These are phyloP conservation scores for Molossus alvarezi DNA, from an alignment of 2,797 vertebrate species.

Conservation along the genomic window DNA sequence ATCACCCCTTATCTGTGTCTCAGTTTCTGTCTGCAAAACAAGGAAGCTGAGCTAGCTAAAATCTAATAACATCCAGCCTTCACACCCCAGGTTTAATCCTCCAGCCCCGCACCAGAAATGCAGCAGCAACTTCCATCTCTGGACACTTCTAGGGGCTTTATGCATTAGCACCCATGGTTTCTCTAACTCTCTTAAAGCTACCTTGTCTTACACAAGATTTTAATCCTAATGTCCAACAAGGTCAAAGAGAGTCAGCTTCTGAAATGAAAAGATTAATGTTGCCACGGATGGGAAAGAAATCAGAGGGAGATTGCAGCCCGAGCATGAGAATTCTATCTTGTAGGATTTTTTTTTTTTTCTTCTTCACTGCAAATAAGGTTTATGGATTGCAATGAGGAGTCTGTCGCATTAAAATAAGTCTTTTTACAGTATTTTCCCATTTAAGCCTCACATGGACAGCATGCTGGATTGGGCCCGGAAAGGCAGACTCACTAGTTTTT, in stretches of 20 bases:
- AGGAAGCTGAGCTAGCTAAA: slow-evolving; percentile 29
- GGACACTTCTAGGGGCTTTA: slow-evolving; percentile 6
- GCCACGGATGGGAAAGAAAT: slow-evolving; percentile 84
- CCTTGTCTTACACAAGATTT: slow-evolving; percentile 86
- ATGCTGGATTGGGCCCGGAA: slow-evolving; percentile 86
- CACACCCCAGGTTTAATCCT: background rate
- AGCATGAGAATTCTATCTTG: slow-evolving; percentile 89
- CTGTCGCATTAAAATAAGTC: slow-evolving; percentile 86
- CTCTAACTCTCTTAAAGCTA: slow-evolving; percentile 78
- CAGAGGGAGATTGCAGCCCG: slow-evolving; percentile 82
- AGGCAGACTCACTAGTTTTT: slow-evolving; percentile 91
- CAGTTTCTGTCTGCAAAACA: slow-evolving; percentile 12
- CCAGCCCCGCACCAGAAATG: slow-evolving; percentile 5
- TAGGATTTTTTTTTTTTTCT: slow-evolving; percentile 71
- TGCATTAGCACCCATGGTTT: slow-evolving; percentile 67
- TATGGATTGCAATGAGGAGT: slow-evolving; percentile 88
- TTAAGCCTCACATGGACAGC: slow-evolving; percentile 85
- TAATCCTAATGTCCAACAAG: slow-evolving; percentile 85
- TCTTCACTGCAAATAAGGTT: slow-evolving; percentile 86
- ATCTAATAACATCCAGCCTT: background rate
- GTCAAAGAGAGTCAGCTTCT: slow-evolving; percentile 87
- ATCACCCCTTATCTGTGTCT: background rate
- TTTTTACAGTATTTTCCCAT: slow-evolving; percentile 89
- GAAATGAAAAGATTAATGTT: slow-evolving; percentile 90
- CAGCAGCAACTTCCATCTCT: background rate